Evolutionary conservation across 2,888 invertebrate species (phyloP).

Genomic region (Hydrotaea cyrtoneurina): DNA sequence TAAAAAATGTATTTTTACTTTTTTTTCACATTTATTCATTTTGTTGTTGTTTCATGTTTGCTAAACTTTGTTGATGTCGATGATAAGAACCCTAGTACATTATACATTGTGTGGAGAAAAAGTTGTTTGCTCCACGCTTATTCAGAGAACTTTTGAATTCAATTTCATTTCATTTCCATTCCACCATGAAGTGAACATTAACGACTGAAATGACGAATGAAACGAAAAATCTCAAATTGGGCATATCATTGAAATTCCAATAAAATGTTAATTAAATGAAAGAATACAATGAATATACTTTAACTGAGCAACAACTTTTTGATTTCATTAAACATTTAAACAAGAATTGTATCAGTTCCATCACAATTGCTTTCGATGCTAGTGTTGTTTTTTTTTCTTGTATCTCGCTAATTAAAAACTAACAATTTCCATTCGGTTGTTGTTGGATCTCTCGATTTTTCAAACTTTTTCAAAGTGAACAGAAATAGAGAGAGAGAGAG

Average conservation of each 20-base stretch:
- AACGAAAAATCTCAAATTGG: not conserved
- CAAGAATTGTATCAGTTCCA: conserved; percentile 18
- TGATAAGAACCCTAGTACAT: too few relatives aligned
- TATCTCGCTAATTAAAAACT: conserved; percentile 52
- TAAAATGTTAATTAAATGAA: conserved; percentile 33
- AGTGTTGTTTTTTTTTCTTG: not conserved
- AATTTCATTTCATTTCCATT: not conserved
- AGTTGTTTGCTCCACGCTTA: too few relatives aligned
- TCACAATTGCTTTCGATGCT: not conserved
- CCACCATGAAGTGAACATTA: not conserved
- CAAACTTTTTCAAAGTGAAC: conserved; percentile 4
- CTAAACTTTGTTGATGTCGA: too few relatives aligned
- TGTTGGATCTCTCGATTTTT: not conserved
- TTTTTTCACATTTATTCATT: too few relatives aligned
- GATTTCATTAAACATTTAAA: conserved; percentile 32
- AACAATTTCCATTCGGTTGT: conserved; percentile 23
- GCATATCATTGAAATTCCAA: conserved; percentile 13
- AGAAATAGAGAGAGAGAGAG: not conserved
- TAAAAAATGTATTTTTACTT: too few relatives aligned
- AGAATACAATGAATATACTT: not conserved
- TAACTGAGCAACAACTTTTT: conserved; percentile 25
- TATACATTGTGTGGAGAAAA: too few relatives aligned
- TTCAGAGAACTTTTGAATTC: too few relatives aligned
- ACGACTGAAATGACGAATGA: not conserved
- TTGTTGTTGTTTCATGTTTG: too few relatives aligned